Base-by-base conservation (phyloP, 2,113 vertebrate species). In the Synodontis membranacea region DNA sequence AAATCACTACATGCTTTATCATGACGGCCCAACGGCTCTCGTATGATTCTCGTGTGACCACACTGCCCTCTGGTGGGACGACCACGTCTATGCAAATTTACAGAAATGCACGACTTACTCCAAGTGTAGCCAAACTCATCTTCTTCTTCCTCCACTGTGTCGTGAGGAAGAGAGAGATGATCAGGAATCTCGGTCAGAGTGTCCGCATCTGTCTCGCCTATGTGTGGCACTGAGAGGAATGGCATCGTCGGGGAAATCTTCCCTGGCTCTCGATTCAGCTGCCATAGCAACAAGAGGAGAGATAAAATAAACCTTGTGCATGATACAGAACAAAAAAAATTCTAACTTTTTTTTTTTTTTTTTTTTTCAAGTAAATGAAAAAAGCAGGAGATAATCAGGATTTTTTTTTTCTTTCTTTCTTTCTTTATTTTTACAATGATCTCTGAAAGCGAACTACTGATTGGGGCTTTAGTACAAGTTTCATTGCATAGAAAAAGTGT, bases 101-200 rank as follows among this genome's bases (percentile, higher is more conserved):
- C 3, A 48, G 25, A 42, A 64, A 83, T 14, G 58, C 42, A 39
- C 90, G 31, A 97, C 97, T 96, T 95, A 99, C 98, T 96, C 97
- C 98, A 98, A 91, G 93, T 98, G 92, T 97, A 98, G 88, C 97
- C 96, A 10, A 97, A 98, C 91, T 98, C 97, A 90, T 98, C 98
- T 88, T 96, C 96, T 78, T 93, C 92, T 64, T 89, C 92, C 90
- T 99, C 97, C 58, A 66, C 87, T 5, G 80, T 64, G 44, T 91
- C 91, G 11, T 75, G 68, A 50, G 68, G 48, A 83, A 82, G 82
- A 28, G 4, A 9, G 10, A 80, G 42, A 70, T 86, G 86, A 87
- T 91, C 93, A 34, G 92, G 93, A 80, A 88, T 91, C 88, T 94
- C 91, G 62, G 84, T 89, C 91, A 95, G 90, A 80, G 93, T 76